Base-by-base conservation (phyloP, 2,113 vertebrate species). In the Hippocampus zosterae region DNA sequence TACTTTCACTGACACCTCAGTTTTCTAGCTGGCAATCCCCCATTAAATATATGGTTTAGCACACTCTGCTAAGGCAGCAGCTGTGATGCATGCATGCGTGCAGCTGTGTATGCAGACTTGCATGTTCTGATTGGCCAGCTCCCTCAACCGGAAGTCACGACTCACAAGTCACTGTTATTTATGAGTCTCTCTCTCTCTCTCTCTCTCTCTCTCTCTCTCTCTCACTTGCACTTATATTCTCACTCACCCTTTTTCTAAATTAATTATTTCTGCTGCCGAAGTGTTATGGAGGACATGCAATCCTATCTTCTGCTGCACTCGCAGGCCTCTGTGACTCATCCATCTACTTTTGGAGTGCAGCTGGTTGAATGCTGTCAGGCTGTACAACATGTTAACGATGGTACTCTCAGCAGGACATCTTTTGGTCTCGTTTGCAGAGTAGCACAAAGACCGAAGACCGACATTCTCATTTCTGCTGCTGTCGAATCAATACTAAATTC, bases 71-170 rank as follows among this genome's bases (percentile, higher is more conserved):
- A 65, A 72, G 40, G 59, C 61, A 3, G 21, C 50, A 60, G 21
- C 78, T 4, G 3, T 1, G 63, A 10, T 78, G 65, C 71, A 83
- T 78, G 68, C 71, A 83, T 78, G 68, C 72, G 62, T 70, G 27
- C 68, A 71, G 37, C 55, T 72, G 67, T 52, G 27, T 19, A 67
- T 70, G 62, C 40, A 69, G 68, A 81, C 27, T 19, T 75, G 78
- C 70, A 37, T 71, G 69, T 83, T 19, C 66, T 81, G 74, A 52
- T 65, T 74, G 61, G 73, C 76, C 75, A 73, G 59, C 79, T 70
- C 85, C 79, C 71, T 52, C 11, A 81, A 86, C 81, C 79, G 79
- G 83, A 89, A 90, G 88, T 89, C 90, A 91, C 86, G 88, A 91
- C 87, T 88, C 79, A n/a, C 62, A 74, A 80, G 72, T 77, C 78